Evolutionary conservation across 1,140 invertebrate species (phyloP), one percentile per base, ranked within the genome.

Genomic region (Papilio helenus): DNA sequence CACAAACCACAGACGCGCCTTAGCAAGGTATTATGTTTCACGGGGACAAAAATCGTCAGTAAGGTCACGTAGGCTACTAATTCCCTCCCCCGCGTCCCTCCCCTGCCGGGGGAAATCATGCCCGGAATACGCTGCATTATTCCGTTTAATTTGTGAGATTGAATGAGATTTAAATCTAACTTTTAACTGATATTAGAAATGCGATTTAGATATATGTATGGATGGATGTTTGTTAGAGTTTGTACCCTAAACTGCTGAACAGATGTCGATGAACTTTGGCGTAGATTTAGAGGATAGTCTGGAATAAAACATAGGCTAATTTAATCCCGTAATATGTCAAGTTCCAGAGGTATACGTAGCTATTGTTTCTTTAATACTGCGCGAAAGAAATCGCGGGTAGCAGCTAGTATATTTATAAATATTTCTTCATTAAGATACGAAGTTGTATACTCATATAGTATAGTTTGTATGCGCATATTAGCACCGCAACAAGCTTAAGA

Each of bases 1-100:
- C 3, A 58, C n/a, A 20, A 20, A 23, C 55, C n/a, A 58, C 8
- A n/a, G n/a, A 23, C 23, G 58, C 61, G 18, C 18, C 61, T 68
- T 16, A 68, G 42, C 20, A 74, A 51, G 44, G 79, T 79, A 80
- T 84, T 90, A 87, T 90, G 89, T 87, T 91, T 88, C 81, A 81
- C 72, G 65, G 84, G 82, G 87, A 88, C 87, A 90, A 92, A 92
- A 91, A 90, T 91, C 77, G 61, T 81, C 76, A 93, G 87, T 91
- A 85, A 72, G 79, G 87, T 91, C 91, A 93, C 92, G 91, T 92
- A 87, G 68, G 79, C 83, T 81, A 88, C 90, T 92, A 92, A 93
- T 92, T 91, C 87, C 83, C 79, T 88, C 90, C 84, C 82, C 84
- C 76, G 85, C 88, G 81, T 80, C 10, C 58, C 58, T 26, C 12